Evolutionary conservation across 2,113 vertebrate species (phyloP), one percentile per base, ranked within the genome.

Genomic region (Serinus canaria): DNA sequence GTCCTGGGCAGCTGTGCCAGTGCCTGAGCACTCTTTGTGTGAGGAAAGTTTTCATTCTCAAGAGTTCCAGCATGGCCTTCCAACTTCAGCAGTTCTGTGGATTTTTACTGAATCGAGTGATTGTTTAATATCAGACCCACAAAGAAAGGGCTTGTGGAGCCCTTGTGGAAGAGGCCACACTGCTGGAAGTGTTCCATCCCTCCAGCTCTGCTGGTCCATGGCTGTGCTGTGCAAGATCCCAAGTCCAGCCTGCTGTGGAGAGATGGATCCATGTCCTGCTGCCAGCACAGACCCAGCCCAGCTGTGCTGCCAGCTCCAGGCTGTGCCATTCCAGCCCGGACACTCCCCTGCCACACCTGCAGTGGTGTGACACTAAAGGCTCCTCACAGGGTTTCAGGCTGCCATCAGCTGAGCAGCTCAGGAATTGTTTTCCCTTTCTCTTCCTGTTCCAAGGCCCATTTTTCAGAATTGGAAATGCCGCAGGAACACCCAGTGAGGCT

Each of bases 361-460:
- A 15, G 33, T 0, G 6, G 10, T 43, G 43, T 0, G 0, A 39
- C 75, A 49, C 72, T 10, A 15, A 58, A 27, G 13, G 20, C 37
- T 64, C 7, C 0, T 20, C 8, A 7, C 2, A 2, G 55, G 72
- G 49, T 25, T 93, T 92, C 37, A 81, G 89, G 78, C 59, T 94
- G 85, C 59, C 0, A 15, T 64, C 77, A 91, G 59, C 69, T 53
- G 55, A 90, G 25, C 18, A 35, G 3, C 49, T 47, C 16, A 5
- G 59, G 60, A 74, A 47, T 8, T 49, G 64, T 58, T 75, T 88
- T 13, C 11, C 59, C 64, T 91, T 33, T 33, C 47, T 79, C 56
- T 49, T 49, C 70, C 69, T 77, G 15, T n/a, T 66, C 49, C 55
- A 30, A 20, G 15, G 21, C 11, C 27, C 4, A 0, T 77, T 77